phyloP scores from a whole-genome alignment of 2,113 vertebrate species.

The Catagonus wagneri region DNA sequence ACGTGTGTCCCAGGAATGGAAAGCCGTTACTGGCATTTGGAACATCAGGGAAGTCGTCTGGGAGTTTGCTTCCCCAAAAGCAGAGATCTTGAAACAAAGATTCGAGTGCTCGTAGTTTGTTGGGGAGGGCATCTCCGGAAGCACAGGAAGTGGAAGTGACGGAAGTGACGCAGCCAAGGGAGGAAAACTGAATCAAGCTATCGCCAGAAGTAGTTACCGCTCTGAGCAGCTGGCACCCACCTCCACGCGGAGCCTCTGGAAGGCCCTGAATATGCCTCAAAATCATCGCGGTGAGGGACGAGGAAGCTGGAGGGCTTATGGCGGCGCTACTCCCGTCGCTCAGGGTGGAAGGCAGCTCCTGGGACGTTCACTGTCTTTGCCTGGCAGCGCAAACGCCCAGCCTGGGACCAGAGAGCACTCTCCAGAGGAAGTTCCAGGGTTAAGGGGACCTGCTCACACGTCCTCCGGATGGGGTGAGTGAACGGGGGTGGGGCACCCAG shows the following conservation, averaged over 20 bases:
- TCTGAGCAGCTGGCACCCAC: not conserved
- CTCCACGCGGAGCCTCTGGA: rapidly evolving
- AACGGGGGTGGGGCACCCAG: not conserved
- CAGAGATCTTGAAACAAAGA: not conserved
- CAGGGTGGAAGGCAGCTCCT: not conserved
- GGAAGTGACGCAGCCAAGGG: not conserved
- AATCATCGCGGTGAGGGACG: not conserved
- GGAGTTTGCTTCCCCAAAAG: not conserved
- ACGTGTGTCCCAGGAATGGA: not conserved
- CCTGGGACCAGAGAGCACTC: not conserved
- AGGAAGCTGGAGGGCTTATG: not conserved
- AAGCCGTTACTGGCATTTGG: not conserved
- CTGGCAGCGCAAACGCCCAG: not conserved
- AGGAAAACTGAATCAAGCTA: not conserved
- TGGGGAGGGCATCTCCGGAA: not conserved
- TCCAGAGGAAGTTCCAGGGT: not conserved
- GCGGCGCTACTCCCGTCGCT: not conserved
- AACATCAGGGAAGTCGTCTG: not conserved
- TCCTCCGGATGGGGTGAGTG: not conserved
- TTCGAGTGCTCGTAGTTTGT: not conserved
- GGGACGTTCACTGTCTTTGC: not conserved
- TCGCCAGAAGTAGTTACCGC: not conserved
- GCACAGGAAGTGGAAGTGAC: not conserved
- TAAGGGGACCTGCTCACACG: too few species aligned
- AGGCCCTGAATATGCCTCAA: not conserved